phyloP scores from a whole-genome alignment of 1,140 invertebrate genomes.

The Coboldia fuscipes region DNA sequence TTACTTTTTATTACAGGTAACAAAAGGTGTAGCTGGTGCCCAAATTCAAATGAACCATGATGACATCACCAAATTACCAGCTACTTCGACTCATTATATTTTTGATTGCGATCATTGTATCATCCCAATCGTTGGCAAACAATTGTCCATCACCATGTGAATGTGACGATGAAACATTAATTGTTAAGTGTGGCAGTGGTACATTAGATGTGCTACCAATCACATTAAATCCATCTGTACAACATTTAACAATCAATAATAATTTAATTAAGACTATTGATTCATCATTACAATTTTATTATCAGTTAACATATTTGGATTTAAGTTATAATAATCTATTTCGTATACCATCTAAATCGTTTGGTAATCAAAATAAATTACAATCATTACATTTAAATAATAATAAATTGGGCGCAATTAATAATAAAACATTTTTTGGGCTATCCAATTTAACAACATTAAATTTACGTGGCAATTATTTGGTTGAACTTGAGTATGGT shows the following conservation, averaged over 20 bases:
- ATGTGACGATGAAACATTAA: constrained; percentile 62
- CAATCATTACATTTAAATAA: constrained; percentile 54
- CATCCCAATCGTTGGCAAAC: constrained; percentile 24
- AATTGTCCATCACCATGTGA: constrained; percentile 48
- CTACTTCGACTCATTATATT: too few species aligned
- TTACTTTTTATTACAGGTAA: too few species aligned
- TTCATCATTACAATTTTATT: constrained; percentile 60
- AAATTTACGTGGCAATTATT: constrained; percentile 52
- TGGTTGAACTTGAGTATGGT: constrained; percentile 45
- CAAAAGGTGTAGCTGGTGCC: too few species aligned
- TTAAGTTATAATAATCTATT: constrained; percentile 56
- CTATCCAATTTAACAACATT: constrained; percentile 50
- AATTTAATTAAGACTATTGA: constrained; percentile 64
- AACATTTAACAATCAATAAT: constrained; percentile 51
- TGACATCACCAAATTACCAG: too few species aligned
- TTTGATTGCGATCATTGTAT: too few species aligned
- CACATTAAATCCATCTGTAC: constrained; percentile 63
- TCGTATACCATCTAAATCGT: constrained; percentile 46
- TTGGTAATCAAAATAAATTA: constrained; percentile 48
- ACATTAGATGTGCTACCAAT: constrained; percentile 68
- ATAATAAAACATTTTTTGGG: constrained; percentile 50
- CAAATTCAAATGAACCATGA: too few species aligned
- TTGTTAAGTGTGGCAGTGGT: constrained; percentile 55
- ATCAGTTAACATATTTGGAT: constrained; percentile 53
- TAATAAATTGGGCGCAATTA: constrained; percentile 54